phyloP scores from a whole-genome alignment of 2,797 vertebrate species.

The Benthosema pterotum region DNA sequence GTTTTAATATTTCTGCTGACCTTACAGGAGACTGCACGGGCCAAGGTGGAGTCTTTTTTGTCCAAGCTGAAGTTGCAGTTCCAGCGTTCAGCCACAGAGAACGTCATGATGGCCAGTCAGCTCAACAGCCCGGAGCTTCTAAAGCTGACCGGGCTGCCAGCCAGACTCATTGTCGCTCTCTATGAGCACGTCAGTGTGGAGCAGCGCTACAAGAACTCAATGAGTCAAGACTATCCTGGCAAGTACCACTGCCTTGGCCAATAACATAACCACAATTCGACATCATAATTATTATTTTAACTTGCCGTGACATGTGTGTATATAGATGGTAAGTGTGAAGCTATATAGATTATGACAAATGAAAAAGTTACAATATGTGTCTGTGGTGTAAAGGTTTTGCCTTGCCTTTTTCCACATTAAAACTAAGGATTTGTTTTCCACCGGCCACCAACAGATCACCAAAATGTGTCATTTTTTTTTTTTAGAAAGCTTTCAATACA shows the following conservation, averaged over 20 bases:
- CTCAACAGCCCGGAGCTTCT: constrained; percentile 82
- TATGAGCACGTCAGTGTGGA: constrained; percentile 90
- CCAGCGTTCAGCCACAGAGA: constrained; percentile 89
- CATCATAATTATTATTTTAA: too few species aligned
- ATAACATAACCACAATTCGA: background rate
- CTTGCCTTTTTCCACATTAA: too few species aligned
- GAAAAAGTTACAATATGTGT: too few species aligned
- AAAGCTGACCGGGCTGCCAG: constrained; percentile 83
- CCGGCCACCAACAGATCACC: too few species aligned
- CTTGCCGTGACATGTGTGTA: too few species aligned
- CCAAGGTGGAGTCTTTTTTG: constrained; percentile 82
- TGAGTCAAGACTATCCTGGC: constrained; percentile 87
- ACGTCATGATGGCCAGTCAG: constrained; percentile 78
- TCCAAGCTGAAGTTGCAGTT: constrained; percentile 88
- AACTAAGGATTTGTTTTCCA: too few species aligned
- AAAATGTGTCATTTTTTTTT: too few species aligned
- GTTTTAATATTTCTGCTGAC: constrained; percentile 2
- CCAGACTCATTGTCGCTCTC: constrained; percentile 85
- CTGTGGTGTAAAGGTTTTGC: too few species aligned
- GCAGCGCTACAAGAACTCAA: constrained; percentile 80
- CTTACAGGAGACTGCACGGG: constrained; percentile 62
- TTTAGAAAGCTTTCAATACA: too few species aligned
- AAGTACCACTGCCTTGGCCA: constrained; percentile 34
- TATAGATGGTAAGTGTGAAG: too few species aligned
- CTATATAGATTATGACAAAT: too few species aligned